phyloP scores from a whole-genome alignment of 2,888 invertebrate genomes.

The Macrophya annulata region DNA sequence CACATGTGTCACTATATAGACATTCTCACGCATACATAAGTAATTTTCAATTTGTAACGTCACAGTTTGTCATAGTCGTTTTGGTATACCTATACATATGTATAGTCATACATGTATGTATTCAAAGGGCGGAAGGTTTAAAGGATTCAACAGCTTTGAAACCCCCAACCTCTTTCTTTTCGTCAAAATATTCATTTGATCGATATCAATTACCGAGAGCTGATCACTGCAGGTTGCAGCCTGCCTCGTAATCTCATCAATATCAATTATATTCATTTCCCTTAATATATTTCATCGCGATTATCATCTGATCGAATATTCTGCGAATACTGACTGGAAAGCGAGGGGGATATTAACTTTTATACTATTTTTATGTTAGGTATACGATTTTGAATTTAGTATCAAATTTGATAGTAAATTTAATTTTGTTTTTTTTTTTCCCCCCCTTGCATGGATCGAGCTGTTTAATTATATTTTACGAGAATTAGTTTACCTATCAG shows the following conservation, averaged over 20 bases:
- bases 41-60: constrained; percentile 38
- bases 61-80: constrained; percentile 6
- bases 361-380: too few relatives aligned
- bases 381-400: too few relatives aligned
- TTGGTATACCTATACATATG: not conserved
- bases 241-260: constrained; percentile 11
- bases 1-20: not conserved
- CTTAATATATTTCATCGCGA: not conserved
- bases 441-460: too few relatives aligned
- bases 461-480: not conserved
- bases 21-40: constrained; percentile 8
- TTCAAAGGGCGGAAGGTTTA: not conserved
- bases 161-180: not conserved
- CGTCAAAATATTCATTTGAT: constrained; percentile 30
- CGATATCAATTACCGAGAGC: constrained; percentile 11
- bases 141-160: constrained; percentile 20
- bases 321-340: too few relatives aligned
- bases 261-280: constrained; percentile 15
- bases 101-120: too few relatives aligned
- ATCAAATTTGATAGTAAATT: too few relatives aligned
- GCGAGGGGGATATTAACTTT: too few relatives aligned
- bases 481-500: not conserved
- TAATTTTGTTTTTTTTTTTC: too few relatives aligned
- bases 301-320: constrained; percentile 16
- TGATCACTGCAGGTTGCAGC: not conserved